Percentiles rank a stretch among this genome's conserved stretches.
These are phyloP conservation scores for Lasiommata megera DNA, from an alignment of 2,888 invertebrate species.

Conservation along the genomic window DNA sequence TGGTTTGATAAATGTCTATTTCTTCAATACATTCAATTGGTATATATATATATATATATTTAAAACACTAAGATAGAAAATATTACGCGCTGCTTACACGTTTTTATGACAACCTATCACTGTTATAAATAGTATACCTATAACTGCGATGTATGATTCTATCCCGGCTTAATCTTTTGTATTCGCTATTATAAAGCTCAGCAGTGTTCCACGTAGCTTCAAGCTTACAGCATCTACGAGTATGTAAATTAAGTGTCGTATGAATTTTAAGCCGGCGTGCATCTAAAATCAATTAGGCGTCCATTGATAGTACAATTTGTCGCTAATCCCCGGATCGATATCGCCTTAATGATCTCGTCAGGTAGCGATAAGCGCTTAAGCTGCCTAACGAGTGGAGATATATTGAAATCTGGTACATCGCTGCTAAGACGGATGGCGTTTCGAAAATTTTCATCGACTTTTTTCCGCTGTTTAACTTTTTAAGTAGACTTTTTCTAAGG, in stretches of 20 bases:
- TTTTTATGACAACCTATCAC: too few species aligned
- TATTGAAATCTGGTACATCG: constrained; percentile 29
- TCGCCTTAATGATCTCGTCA: constrained; percentile 73
- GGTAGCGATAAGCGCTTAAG: constrained; percentile 45
- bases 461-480: background rate
- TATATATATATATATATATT: too few species aligned
- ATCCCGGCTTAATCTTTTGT: too few species aligned
- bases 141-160: too few species aligned
- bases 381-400: constrained; percentile 34
- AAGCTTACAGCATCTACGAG: background rate
- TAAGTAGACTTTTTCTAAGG: background rate
- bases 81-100: too few species aligned
- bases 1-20: too few species aligned
- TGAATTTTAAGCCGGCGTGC: constrained; percentile 48
- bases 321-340: constrained; percentile 68
- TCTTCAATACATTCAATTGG: too few species aligned
- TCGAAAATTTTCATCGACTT: background rate
- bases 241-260: constrained; percentile 26
- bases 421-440: constrained; percentile 24
- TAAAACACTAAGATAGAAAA: too few species aligned
- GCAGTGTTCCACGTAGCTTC: background rate
- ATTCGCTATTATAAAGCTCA: background rate
- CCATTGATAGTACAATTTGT: constrained; percentile 82
- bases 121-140: too few species aligned
- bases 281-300: constrained; percentile 82